Evolutionary conservation across 2,113 vertebrate species (phyloP), one percentile per base, ranked within the genome.

Genomic region (Castor canadensis): DNA sequence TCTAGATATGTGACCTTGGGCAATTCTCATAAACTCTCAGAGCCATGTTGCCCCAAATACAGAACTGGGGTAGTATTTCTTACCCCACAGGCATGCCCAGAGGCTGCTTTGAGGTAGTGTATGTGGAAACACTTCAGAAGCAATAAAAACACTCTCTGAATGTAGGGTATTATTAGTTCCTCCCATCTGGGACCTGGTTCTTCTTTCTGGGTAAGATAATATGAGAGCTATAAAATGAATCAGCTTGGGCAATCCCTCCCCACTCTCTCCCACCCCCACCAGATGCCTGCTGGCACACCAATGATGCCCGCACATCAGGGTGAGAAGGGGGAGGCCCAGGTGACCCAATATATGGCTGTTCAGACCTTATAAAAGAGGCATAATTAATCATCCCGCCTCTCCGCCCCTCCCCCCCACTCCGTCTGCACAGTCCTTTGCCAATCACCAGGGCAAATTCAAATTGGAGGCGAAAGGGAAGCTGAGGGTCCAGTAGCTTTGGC

Each of bases 131-230:
- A 35, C 60, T 88, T 89, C 81, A 66, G 89, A 75, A 73, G 69
- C 93, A 93, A 75, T 66, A 77, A 84, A 95, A 94, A n/a, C 66
- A 19, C 56, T 76, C 67, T 58, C 40, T 89, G n/a, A 79, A 95
- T 32, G 22, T 32, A 77, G 30, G 35, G n/a, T 77, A 77, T 87
- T 69, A 83, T 82, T 76, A 69, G 77, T 69, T 56, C 54, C 24
- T 54, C 26, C 76, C 38, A 77, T 73, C 60, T 30, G 24, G 40
- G 76, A 52, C 6, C 1, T 1, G 43, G 38, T 72, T 83, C 69
- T 75, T 87, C 76, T n/a, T 84, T 73, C 72, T 43, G 66, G 32
- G 60, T 49, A 45, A 84, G 88, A 72, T n/a, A 94, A 47, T 9
- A 3, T 19, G 35, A 24, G 0, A 24, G 0, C 67, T 54, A 30